phyloP scores from a whole-genome alignment of 2,888 invertebrate species.

The Piscicola geometra region DNA sequence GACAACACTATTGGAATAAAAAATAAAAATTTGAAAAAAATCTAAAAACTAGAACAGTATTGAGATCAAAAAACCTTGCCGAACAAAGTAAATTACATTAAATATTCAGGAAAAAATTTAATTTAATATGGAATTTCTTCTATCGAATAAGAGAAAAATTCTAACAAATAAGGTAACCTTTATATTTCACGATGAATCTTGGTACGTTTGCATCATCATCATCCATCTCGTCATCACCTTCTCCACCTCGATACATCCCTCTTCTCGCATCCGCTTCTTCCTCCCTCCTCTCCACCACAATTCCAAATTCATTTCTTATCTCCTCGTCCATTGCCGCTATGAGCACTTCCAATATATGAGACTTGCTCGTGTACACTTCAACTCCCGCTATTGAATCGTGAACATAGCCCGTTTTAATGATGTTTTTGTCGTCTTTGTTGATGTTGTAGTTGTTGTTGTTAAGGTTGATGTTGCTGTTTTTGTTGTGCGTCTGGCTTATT shows the following conservation, averaged over 20 bases:
- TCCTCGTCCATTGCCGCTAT: neutral
- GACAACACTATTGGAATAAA: no score
- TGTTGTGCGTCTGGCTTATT: neutral
- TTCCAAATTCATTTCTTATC: neutral
- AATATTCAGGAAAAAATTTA: no score
- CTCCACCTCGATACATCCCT: neutral
- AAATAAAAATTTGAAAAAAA: no score
- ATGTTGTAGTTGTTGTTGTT: neutral
- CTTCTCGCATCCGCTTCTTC: neutral
- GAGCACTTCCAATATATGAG: neutral
- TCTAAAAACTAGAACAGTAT: no score
- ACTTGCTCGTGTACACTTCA: constrained; percentile 8
- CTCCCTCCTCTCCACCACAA: neutral
- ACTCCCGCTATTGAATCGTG: neutral
- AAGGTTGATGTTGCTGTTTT: neutral
- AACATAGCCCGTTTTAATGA: neutral
- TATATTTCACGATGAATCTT: neutral
- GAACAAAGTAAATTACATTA: no score
- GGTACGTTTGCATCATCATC: neutral
- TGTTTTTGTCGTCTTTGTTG: no score
- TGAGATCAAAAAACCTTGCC: no score
- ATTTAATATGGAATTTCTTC: no score
- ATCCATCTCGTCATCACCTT: no score
- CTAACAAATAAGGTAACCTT: neutral
- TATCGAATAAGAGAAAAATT: no score